These are phyloP conservation scores for Monoplex corrugatus DNA, from an alignment of 2,888 invertebrate species.

Conservation along the genomic window DNA sequence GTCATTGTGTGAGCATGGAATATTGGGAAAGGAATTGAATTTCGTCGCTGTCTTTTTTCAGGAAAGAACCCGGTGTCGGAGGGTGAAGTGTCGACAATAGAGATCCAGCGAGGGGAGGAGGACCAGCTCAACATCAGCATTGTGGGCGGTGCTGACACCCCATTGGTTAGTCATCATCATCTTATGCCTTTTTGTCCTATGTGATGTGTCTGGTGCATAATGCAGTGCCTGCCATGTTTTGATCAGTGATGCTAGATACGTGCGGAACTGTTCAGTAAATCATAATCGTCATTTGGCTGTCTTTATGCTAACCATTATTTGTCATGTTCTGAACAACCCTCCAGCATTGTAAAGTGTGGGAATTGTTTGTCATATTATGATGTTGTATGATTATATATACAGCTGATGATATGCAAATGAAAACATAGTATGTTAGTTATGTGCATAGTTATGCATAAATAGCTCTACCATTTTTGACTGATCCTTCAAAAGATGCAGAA, in stretches of 20 bases:
- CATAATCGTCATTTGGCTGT: too few species aligned
- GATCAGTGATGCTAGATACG: slow-evolving; percentile 79
- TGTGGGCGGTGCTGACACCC: slow-evolving; percentile 83
- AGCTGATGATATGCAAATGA: too few species aligned
- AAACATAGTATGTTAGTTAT: too few species aligned
- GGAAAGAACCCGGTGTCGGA: slow-evolving; percentile 80
- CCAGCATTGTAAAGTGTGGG: too few species aligned
- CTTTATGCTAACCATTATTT: too few species aligned
- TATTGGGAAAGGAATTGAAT: background rate
- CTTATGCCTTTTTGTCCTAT: background rate
- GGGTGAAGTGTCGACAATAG: slow-evolving; percentile 82
- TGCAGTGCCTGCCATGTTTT: background rate
- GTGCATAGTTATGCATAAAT: background rate
- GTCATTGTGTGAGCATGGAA: too few species aligned
- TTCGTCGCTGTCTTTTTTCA: slow-evolving; percentile 50
- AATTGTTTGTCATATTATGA: too few species aligned
- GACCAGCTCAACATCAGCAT: slow-evolving; percentile 81
- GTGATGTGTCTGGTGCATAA: background rate
- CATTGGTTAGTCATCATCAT: slow-evolving; percentile 79
- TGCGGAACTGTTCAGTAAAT: too few species aligned
- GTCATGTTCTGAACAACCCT: too few species aligned
- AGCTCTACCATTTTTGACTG: too few species aligned
- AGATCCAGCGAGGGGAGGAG: slow-evolving; percentile 79
- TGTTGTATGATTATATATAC: too few species aligned
- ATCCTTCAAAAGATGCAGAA: too few species aligned